Conservation (phyloP, 2,888 invertebrate genomes). For the Aplocera efformata region DNA sequence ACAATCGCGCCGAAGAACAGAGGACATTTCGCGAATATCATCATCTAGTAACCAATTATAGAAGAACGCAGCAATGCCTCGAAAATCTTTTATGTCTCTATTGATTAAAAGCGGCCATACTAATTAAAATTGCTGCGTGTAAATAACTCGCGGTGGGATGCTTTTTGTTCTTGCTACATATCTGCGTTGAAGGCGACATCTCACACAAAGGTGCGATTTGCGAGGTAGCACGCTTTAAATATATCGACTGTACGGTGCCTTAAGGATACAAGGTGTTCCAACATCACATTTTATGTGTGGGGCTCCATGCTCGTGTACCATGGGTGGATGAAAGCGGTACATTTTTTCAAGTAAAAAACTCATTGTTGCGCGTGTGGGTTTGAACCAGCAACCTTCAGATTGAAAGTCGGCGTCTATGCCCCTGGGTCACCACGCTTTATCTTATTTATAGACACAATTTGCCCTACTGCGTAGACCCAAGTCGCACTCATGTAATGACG, state of each 20-base stretch:
- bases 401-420: too few relatives aligned
- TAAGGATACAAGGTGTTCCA: slow-evolving; percentile 37
- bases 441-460: too few relatives aligned
- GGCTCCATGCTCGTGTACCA: too few relatives aligned
- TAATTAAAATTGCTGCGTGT: slow-evolving; percentile 68
- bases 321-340: too few relatives aligned
- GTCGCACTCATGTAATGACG: too few relatives aligned
- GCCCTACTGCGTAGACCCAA: too few relatives aligned
- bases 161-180: slow-evolving; percentile 59
- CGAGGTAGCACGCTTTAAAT: slow-evolving; percentile 55
- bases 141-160: slow-evolving; percentile 59
- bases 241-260: slow-evolving; percentile 42
- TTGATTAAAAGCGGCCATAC: slow-evolving; percentile 55
- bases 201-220: slow-evolving; percentile 61
- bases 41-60: slow-evolving; percentile 67
- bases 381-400: too few relatives aligned
- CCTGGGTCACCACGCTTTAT: too few relatives aligned
- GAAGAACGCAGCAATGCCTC: slow-evolving; percentile 52
- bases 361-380: too few relatives aligned
- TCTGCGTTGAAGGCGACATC: slow-evolving; percentile 63
- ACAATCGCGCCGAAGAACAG: slow-evolving; percentile 44
- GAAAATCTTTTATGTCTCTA: slow-evolving; percentile 64
- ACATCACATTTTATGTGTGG: slow-evolving; percentile 16
- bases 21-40: slow-evolving; percentile 49
- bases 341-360: too few relatives aligned